Evolutionary conservation across 2,113 vertebrate genomes (phyloP), one percentile per base, ranked within the genome.

Genomic region (Aegotheles bennettii): DNA sequence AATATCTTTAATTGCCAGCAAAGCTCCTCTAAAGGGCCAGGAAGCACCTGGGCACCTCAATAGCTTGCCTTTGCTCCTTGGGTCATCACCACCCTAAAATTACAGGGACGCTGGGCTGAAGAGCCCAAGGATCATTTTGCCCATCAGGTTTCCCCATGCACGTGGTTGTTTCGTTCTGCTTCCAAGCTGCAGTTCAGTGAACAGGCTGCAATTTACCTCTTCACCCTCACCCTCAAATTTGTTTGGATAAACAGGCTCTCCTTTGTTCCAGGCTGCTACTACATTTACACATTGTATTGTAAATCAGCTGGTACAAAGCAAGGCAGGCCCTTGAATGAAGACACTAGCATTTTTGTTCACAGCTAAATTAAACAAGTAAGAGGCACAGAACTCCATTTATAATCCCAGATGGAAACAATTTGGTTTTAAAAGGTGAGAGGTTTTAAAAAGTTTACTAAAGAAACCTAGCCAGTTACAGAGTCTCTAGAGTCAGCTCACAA

Each of bases 201-300:
- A 74, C 85, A 92, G 67, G 78, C 90, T 71, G 90, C 89, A 88
- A 91, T 95, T 92, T 93, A 96, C 90, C 92, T 92, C 94, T 94
- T 96, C 86, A 71, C 87, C 85, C 87, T 90, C 84, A 85, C 77
- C 74, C 90, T 88, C 80, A 95, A 84, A 89, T 90, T 95, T 95
- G 89, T 96, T 96, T 97, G 83, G 84, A 90, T 95, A 95, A 97
- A 96, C 95, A 97, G 79, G 81, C 71, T 77, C 51, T 56, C 87
- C 83, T 94, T 97, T 97, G 94, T 96, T 95, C 76, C 63, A 51
- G 29, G 33, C 77, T 94, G 79, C 89, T 84, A 87, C 94, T 94
- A 86, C 82, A 88, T 86, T 94, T 96, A 88, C 89, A 86, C 82
- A 81, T 57, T 94, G 75, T 95, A 79, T 74, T 96, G 93, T 91